A percentile compares a stretch with the other conserved stretches of the same genome.
Conservation (phyloP, 1,140 invertebrate species). For the Pissodes strobi region DNA sequence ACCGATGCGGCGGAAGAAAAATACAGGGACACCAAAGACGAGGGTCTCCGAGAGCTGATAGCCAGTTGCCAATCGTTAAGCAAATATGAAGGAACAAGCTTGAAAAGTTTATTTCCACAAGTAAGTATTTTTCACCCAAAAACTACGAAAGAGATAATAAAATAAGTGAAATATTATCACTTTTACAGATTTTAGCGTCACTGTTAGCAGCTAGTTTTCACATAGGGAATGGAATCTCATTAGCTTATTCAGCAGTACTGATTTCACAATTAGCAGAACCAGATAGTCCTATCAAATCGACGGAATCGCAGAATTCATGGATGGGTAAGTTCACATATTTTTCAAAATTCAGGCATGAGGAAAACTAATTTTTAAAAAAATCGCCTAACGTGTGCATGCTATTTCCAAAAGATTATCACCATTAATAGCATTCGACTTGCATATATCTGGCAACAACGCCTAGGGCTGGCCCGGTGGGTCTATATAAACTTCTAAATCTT, state of each 20-base stretch:
- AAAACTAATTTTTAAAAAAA: no score
- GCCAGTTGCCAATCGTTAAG: conserved; percentile 52
- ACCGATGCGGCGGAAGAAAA: conserved; percentile 25
- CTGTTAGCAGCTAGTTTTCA: conserved; percentile 61
- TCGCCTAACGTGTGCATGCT: no score
- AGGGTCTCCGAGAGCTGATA: conserved; percentile 53
- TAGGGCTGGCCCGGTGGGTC: no score
- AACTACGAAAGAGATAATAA: not conserved
- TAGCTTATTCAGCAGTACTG: conserved; percentile 64
- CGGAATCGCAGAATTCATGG: conserved; percentile 58
- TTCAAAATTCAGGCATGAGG: no score
- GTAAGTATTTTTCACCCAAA: conserved; percentile 33
- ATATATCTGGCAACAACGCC: no score
- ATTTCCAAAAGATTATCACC: no score
- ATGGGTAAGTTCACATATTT: conserved; percentile 55
- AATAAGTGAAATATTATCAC: not conserved
- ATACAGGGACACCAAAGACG: conserved; percentile 46
- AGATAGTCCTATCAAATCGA: conserved; percentile 54
- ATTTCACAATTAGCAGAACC: conserved; percentile 59
- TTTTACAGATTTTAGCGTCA: conserved; percentile 58
- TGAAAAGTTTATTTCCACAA: conserved; percentile 52
- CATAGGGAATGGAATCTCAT: conserved; percentile 61
- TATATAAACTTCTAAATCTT: no score
- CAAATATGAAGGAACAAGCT: conserved; percentile 48
- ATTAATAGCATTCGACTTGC: no score